These are phyloP conservation scores for Daktulosphaira vitifoliae DNA, from an alignment of 1,140 invertebrate species.

Conservation along the genomic window DNA sequence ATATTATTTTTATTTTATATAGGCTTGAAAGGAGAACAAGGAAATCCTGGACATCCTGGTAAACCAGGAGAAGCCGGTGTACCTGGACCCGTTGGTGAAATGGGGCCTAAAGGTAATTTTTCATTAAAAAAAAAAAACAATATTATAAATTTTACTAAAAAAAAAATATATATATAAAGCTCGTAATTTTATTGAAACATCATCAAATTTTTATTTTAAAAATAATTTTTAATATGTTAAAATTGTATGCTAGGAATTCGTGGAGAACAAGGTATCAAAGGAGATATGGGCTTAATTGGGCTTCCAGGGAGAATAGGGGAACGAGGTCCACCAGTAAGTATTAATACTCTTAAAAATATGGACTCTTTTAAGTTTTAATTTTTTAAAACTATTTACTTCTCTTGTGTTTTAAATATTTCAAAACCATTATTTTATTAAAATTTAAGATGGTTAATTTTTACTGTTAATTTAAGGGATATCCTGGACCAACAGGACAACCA, in stretches of 20 bases:
- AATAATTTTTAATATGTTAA: too few relatives aligned
- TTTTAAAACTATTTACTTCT: neutral
- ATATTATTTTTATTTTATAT: conserved; percentile 26
- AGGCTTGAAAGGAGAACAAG: conserved; percentile 64
- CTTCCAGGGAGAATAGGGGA: conserved; percentile 55
- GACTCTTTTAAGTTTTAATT: neutral
- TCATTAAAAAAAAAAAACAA: too few relatives aligned
- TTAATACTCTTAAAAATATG: neutral
- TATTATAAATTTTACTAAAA: too few relatives aligned
- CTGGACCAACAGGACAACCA: conserved; percentile 53
- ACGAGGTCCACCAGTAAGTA: conserved; percentile 45
- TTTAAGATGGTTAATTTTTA: too few relatives aligned
- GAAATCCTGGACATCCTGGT: conserved; percentile 55
- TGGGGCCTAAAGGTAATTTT: conserved; percentile 61
- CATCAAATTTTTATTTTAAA: too few relatives aligned
- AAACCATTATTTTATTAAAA: too few relatives aligned
- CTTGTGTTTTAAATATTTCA: neutral
- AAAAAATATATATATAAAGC: too few relatives aligned
- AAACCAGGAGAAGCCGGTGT: conserved; percentile 52
- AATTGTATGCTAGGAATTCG: conserved; percentile 46
- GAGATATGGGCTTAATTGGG: conserved; percentile 63
- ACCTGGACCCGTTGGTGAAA: conserved; percentile 52
- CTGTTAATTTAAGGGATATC: conserved; percentile 50
- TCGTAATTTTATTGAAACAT: too few relatives aligned
- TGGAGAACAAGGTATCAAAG: conserved; percentile 64